Base-by-base conservation (phyloP, 92 coral and sea anemone genomes). In the Zoanthus sansibaricus region DNA sequence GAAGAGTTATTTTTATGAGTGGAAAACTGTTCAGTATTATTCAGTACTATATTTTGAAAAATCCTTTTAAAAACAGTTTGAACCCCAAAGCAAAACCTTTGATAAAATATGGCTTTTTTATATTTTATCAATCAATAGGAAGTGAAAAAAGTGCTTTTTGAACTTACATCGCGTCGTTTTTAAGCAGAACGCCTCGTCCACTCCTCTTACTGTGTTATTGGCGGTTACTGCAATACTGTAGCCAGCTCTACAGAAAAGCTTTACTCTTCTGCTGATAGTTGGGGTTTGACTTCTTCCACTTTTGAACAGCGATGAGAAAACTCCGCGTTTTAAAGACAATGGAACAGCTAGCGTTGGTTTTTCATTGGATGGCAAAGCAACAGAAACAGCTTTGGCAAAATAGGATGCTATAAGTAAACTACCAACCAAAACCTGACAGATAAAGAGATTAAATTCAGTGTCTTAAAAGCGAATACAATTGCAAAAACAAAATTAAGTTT, bases 101-200 rank as follows among this genome's bases (percentile, higher is more conserved):
- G 71, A 37, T 37, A 2, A 37, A 37, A 2, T 37, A 37, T 4
- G 42, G 4, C 42, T 20, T 67, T 18, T 20, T 7, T 6, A 67
- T 18, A 67, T 67, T 18, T 16, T 37, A 2, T 37, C 42, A 37
- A 37, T 37, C 42, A 25, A 25, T 25, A 25, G 25, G 25, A 25
- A 25, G 25, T 25, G 25, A 25, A 25, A 25, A 25, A 25, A 21
- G 30, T 72, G 20, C 3, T 25, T 68, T 52, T 17, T 32, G 42
- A 80, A 74, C 97, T 92, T 91, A 94, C 98, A 94, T 82, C 90
- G 82, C 7, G 73, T 18, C 11, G 82, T 84, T 31, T 80, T 66
- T 13, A 56, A 54, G 86, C 98, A 94, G 85, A 82, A 91, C 2
- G 47, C 75, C 47, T 71, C 64, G 17, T 89, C 82, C 11, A 73